Evolutionary conservation across 2,888 invertebrate species (phyloP), one percentile per base, ranked within the genome.

Genomic region (Himalopsyche anomala): DNA sequence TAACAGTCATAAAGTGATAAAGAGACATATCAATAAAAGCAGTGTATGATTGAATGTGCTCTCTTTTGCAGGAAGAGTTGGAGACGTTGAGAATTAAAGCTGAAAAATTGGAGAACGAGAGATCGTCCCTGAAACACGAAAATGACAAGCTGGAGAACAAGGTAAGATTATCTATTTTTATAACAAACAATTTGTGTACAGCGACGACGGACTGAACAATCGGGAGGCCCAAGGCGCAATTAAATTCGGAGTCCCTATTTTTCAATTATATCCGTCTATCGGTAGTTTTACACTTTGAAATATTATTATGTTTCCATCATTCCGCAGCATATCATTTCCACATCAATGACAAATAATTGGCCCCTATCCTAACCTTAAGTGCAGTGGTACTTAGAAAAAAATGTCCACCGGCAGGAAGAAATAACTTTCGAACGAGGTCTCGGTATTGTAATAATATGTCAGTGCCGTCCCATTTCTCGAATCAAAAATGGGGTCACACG

Each of bases 111-210:
- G 98, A 99, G 91, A 95, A 94, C 90, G 98, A 98, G 91, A 94
- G 98, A 89, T 95, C 95, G 89, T 95, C 96, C 89, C 94, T 97
- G 91, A 98, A 98, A 92, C 96, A 96, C 91, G 96, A 97, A 90
- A 97, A 96, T 90, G 98, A 98, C 90, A 96, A 96, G 92, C 93
- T 98, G 89, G 98, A 99, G 92, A 95, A 96, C 87, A 98, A 98
- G 96, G 98, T 99, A 91, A 94, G 95, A 45, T 4, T 2, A 19
- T n/a, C 11, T 40, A 2, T 79, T n/a, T 56, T 28, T 28, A 28
- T 28, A 28, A 1, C 28, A 28, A 28, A 1, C 28, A 28, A 28
- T 28, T 28, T 28, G 2, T 28, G 28, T 28, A 28, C 28, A 28
- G 28, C 28, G 28, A 28, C 28, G 28, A 28, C 28, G 28, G 28